phyloP scores from a whole-genome alignment of 1,140 invertebrate genomes.

The Cyclina sinensis region DNA sequence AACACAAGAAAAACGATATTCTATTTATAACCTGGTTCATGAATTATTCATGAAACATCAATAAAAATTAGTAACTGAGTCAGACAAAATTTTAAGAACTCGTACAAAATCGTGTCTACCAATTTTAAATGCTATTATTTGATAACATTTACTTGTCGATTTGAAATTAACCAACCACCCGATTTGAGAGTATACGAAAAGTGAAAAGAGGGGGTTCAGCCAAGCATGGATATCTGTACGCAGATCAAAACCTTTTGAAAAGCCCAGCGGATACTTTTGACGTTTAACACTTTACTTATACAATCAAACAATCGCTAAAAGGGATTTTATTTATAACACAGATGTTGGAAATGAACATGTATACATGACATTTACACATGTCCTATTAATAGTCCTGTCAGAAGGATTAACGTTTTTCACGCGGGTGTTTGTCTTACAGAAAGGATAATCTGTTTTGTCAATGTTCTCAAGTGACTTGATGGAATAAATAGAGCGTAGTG shows the following conservation, averaged over 20 bases:
- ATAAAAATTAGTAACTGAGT: too few relatives aligned
- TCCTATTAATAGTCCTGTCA: background rate
- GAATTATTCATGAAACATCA: background rate
- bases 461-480: background rate
- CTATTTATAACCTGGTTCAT: background rate
- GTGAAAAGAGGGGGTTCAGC: background rate
- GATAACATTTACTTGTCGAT: too few relatives aligned
- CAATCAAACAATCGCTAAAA: background rate
- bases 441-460: background rate
- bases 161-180: too few relatives aligned
- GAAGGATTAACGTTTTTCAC: background rate
- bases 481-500: background rate
- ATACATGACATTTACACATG: constrained; percentile 11
- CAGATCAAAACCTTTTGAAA: background rate
- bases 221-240: background rate
- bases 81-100: too few relatives aligned
- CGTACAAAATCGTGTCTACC: too few relatives aligned
- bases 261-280: background rate
- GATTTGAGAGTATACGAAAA: background rate
- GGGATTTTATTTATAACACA: background rate
- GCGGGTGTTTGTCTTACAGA: too few relatives aligned
- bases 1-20: too few relatives aligned
- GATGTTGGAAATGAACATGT: constrained; percentile 6
- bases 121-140: too few relatives aligned
- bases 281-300: background rate